Evolutionary conservation across 2,797 vertebrate genomes (phyloP), one percentile per base, ranked within the genome.

Genomic region (Peromyscus melanophrys): DNA sequence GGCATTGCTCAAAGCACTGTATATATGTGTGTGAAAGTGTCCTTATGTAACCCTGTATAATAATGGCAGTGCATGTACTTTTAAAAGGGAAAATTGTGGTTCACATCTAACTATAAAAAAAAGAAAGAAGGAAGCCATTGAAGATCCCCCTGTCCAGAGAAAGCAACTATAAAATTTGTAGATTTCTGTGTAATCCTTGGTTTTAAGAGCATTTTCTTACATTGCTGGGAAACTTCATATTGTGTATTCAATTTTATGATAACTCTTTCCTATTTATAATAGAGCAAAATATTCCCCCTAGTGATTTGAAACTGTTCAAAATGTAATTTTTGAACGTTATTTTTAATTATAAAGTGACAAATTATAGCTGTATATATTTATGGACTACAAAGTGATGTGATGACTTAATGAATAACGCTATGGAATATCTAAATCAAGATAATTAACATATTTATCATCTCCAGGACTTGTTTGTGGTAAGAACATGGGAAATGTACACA

Each of bases 301-400:
- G 40, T 93, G 75, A 93, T 52, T 92, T 69, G 94, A 96, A 94
- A 88, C 92, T 90, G 76, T 90, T 96, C 52, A 94, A 94, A 93
- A 69, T 90, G 16, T 84, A 77, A 59, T 76, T 57, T 96, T 95
- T 91, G 46, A 94, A 80, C 16, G 69, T 63, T 90, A 61, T 69
- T 86, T 85, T 95, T 71, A 78, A 77, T 95, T 91, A 61, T 71
- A 86, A 86, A 14, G 55, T 78, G 73, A 95, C 52, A 86, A 80
- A 95, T 91, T 73, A 85, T 14, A 71, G 89, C n/a, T 52, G 27
- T 49, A 55, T 63, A 55, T 80, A 49, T 80, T 95, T 73, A 80
- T 91, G 43, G 2, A 67, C 40, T 91, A 71, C 52, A 86, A 77
- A 95, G 81, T 59, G 71, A 90, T 67, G 8, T 40, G 34, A 57